These are phyloP conservation scores for Mythimna impura DNA, from an alignment of 2,888 invertebrate species.

Conservation along the genomic window DNA sequence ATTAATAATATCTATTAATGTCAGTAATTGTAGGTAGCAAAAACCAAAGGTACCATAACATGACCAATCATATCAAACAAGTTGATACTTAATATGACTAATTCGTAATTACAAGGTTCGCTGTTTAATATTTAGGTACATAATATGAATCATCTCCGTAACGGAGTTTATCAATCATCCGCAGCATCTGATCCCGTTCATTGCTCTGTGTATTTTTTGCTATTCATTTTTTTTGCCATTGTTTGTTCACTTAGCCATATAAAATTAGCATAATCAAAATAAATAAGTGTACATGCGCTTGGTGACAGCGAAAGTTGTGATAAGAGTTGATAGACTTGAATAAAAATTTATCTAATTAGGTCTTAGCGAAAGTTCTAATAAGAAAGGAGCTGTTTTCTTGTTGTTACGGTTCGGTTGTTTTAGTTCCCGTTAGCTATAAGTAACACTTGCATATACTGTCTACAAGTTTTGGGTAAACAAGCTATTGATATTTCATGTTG, in stretches of 20 bases:
- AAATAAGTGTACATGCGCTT: conserved; percentile 31
- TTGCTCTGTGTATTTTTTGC: conserved; percentile 54
- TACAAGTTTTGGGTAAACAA: neutral
- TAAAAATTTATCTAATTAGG: conserved; percentile 11
- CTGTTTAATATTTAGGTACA: conserved; percentile 35
- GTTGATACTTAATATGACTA: conserved; percentile 42
- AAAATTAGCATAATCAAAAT: conserved; percentile 45
- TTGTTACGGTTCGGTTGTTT: neutral
- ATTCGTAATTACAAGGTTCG: conserved; percentile 33
- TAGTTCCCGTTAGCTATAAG: conserved; percentile 4
- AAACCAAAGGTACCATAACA: conserved; percentile 5
- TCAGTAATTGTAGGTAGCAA: conserved; percentile 14
- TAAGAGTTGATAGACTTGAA: conserved; percentile 29
- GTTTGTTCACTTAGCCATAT: conserved; percentile 34
- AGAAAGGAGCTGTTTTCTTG: conserved; percentile 25
- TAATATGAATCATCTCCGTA: conserved; percentile 15
- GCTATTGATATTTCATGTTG: conserved; percentile 7
- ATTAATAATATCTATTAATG: conserved; percentile 9
- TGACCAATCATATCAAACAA: conserved; percentile 10
- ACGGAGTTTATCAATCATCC: conserved; percentile 50
- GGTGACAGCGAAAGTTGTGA: conserved; percentile 63
- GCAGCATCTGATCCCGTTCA: conserved; percentile 45
- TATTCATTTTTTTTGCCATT: conserved; percentile 27
- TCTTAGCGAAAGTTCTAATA: conserved; percentile 33
- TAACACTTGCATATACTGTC: neutral